Evolutionary conservation across 1,140 invertebrate genomes (phyloP), one percentile per base, ranked within the genome.

Genomic region (Drosophila kanapiae): DNA sequence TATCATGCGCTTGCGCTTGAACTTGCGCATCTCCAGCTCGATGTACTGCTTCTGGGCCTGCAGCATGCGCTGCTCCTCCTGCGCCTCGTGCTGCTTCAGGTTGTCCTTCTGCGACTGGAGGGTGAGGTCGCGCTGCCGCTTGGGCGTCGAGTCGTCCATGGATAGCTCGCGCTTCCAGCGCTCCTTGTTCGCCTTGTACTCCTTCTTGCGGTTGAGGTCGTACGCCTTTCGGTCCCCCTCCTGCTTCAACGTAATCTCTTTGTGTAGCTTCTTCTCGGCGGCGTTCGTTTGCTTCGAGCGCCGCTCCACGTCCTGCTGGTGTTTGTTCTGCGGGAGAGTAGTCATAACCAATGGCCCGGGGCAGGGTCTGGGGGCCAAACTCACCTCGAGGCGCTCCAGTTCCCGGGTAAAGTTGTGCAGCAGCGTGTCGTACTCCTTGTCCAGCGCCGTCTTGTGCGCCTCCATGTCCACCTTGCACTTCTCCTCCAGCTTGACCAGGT

Each of bases 121-220:
- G 43, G 96, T 97, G 49, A 98, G 97, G 92, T 99, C 98, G 79
- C 97, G 94, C 93, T 98, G 97, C 85, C 97, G 95, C 93, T 98
- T 99, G 16, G 98, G 97, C 74, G 98, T 98, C 35, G 96, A 96
- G 92, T 98, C 97, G 92, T 98, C 97, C 93, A 97, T 96, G 53
- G 96, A 97, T 42, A 99, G 94, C 93, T 98, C 97, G 91, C 97
- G 96, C 95, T 98, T 99, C 96, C 98, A 98, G 84, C 97, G 94
- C 92, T 99, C 99, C 94, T 99, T 99, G 92, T 98, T 99, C 48
- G 96, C 96, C 94, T 99, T 99, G 94, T 99, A 99, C 93, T 99
- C 98, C 92, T 97, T 97, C 94, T 99, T 99, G 93, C 98, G 97
- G 85, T 98, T 97, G 64, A 96, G 94, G 93, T 97, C 96, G 91